These are phyloP conservation scores for Drosophila antonietae DNA, from an alignment of 2,888 invertebrate genomes.

Conservation along the genomic window DNA sequence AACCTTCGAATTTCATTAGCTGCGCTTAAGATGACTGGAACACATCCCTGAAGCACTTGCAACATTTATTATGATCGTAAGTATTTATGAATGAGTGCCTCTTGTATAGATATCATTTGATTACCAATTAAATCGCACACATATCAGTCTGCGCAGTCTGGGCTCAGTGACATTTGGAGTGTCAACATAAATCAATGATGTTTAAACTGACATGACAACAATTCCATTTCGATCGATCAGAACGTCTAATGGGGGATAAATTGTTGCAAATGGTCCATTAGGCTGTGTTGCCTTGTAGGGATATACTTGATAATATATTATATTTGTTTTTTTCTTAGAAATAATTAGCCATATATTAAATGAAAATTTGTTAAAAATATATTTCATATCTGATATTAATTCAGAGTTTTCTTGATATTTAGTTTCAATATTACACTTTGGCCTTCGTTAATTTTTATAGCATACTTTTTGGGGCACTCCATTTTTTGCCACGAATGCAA, in stretches of 20 bases:
- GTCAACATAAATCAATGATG: background rate
- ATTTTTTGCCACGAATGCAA: background rate
- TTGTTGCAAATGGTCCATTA: background rate
- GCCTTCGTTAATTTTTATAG: background rate
- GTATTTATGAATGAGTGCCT: slow-evolving; percentile 21
- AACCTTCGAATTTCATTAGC: slow-evolving; percentile 16
- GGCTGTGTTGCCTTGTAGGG: background rate
- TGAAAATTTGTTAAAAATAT: no score
- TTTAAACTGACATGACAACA: background rate
- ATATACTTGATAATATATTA: background rate
- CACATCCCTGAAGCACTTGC: slow-evolving; percentile 11
- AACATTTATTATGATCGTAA: slow-evolving; percentile 27
- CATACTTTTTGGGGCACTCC: background rate
- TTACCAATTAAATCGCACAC: slow-evolving; percentile 1
- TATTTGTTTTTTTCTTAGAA: no score
- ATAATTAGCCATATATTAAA: no score
- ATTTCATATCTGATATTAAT: no score
- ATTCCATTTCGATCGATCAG: background rate
- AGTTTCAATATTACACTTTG: background rate
- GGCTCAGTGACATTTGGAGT: background rate
- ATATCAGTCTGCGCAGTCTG: background rate
- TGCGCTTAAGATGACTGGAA: slow-evolving; percentile 11
- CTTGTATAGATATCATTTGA: slow-evolving; percentile 2
- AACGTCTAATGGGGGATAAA: no score
- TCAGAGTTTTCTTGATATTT: no score